Conservation (phyloP, 2,888 invertebrate genomes). For the Eupithecia dodoneata region DNA sequence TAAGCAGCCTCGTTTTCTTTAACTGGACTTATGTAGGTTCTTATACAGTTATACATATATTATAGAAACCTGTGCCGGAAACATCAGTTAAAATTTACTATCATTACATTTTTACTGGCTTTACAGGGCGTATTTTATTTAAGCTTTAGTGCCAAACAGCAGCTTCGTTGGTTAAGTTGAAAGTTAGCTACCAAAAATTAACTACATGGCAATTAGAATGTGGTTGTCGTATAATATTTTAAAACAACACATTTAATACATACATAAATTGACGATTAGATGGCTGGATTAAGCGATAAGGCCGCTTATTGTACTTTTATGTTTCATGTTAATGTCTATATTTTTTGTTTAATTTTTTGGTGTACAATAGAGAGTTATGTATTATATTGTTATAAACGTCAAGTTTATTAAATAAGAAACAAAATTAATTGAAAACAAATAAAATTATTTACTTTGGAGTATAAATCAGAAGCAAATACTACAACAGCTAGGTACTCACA, state of each 20-base stretch:
- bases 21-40: background rate
- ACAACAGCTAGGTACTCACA: conserved; percentile 47
- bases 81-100: background rate
- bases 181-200: no score
- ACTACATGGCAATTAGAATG: background rate
- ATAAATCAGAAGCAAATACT: background rate
- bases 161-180: background rate
- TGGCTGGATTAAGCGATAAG: no score
- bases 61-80: background rate
- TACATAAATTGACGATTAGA: no score
- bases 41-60: no score
- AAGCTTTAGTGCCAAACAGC: background rate
- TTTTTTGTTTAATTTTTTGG: no score
- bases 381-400: no score
- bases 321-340: no score
- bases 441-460: background rate
- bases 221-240: background rate
- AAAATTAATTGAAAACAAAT: background rate
- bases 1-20: background rate
- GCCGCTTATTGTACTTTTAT: no score
- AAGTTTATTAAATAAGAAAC: background rate
- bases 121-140: no score
- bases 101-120: background rate
- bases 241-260: background rate
- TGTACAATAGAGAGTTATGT: no score